Base-by-base conservation (phyloP, 1,140 invertebrate genomes). In the Cotesia glomerata region DNA sequence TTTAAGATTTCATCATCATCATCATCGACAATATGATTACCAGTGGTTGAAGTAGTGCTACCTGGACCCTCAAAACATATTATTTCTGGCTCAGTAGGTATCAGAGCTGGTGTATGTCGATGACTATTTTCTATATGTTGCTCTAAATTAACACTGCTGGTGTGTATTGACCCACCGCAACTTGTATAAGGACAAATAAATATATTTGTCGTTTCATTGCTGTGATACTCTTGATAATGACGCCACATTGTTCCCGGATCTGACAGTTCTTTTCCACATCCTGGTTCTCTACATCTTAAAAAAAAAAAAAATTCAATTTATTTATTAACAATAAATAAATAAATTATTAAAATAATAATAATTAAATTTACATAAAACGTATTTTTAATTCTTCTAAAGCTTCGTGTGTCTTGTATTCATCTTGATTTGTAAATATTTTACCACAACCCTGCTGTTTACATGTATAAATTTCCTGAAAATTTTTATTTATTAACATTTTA, bases 201-300 rank as follows among this genome's bases (percentile, higher is more conserved):
- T 5, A 82, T 81, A 70, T 82, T 86, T 35, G 82, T 45, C 39
- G 39, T 84, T 66, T 87, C 86, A 49, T 85, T 85, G 61, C 84
- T 87, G 63, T 87, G 85, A 82, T 84, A 85, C 76, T 86, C 85
- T 76, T 86, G 85, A 74, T 87, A 87, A 69, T 86, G 86, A 36
- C 85, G 82, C 86, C 86, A 86, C 85, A 87, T 86, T 35, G 84
- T 85, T 36, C 86, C 86, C 32, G 86, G 86, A 74, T 86, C 85
- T 2, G 85, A 81, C 2, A 86, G 34, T 78, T 87, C 86, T 61
- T 86, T 83, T 18, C 86, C 86, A 9, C 85, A 87, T 74, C 84
- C 86, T 72, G 85, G 86, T 56, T 87, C 86, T 0, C 84, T 81
- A 66, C 86, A 87, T 56, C 86, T 87, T 52, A 5, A 71, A 77